Base-by-base conservation (phyloP, 1,140 invertebrate genomes). In the Anthonomus grandis region DNA sequence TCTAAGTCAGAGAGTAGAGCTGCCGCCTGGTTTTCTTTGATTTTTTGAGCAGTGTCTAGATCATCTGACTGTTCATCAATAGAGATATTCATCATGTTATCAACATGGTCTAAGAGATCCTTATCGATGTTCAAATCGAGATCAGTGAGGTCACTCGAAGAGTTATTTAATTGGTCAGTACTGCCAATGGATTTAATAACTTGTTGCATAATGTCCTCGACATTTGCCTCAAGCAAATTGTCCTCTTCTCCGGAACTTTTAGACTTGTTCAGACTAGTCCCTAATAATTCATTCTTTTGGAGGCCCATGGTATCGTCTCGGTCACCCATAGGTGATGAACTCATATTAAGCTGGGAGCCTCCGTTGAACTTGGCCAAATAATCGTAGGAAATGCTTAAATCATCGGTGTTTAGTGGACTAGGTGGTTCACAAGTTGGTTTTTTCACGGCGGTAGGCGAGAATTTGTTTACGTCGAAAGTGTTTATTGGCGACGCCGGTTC, bases 101-200 rank as follows among this genome's bases (percentile, higher is more conserved):
- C 73, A 21, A 83, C 79, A 56, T 66, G 79, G 38, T 76, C 78
- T 31, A 83, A 73, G 27, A 82, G 66, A 50, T 81, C 78, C 21
- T 78, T 70, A 24, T 81, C 83, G 68, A 85, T 59, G 25, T 63
- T 64, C 22, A 66, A 74, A 36, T 74, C 72, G 63, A 84, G 83
- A 21, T 78, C 78, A 18, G 76, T 76, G 3, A 71, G 72, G 17
- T 70, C 56, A 46, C 64, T 66, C 24, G 74, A 51, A 49, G 71
- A 63, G 50, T 61, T 57, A 18, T 63, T 66, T 23, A 78, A 62
- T 4, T 66, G 66, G 65, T 77, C 78, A 10, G 70, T 79, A 9
- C 75, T 75, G 61, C 85, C 84, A 57, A 86, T 78, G n/a, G 80
- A 84, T 69, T 85, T 84, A 50, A 84, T 83, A 12, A 81, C 83